Conservation (phyloP, 2,797 vertebrate species). For the Thamnophis elegans region DNA sequence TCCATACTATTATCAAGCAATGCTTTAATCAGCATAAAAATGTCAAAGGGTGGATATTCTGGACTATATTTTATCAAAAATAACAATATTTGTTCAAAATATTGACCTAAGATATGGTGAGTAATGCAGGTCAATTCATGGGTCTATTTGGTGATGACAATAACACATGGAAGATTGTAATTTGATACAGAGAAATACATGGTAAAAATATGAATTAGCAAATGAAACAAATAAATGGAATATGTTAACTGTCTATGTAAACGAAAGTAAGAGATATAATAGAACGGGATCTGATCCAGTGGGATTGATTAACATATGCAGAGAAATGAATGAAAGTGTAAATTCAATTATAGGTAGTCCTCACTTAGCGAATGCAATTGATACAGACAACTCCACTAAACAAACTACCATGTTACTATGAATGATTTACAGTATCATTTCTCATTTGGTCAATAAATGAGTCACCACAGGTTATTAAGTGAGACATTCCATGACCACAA, state of each 20-base stretch:
- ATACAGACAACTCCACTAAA: background rate
- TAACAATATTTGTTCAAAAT: background rate
- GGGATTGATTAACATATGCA: background rate
- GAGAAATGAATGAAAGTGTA: background rate
- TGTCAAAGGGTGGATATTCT: background rate
- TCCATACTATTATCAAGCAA: background rate
- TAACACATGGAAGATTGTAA: background rate
- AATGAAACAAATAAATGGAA: background rate
- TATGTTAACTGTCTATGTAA: background rate
- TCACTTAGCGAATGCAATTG: background rate
- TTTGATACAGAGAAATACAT: background rate
- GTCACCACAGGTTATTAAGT: background rate
- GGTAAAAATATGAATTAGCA: background rate
- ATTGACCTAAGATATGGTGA: background rate
- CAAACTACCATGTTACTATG: background rate
- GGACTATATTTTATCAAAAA: background rate
- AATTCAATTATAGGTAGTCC: background rate
- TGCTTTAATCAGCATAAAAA: background rate
- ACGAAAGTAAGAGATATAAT: background rate
- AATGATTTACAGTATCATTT: background rate
- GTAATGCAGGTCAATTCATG: background rate
- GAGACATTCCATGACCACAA: background rate
- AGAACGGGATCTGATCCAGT: background rate
- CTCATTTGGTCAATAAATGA: background rate
- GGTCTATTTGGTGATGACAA: background rate